Base-by-base conservation (phyloP, 1,140 invertebrate species). In the Hycleus phaleratus region DNA sequence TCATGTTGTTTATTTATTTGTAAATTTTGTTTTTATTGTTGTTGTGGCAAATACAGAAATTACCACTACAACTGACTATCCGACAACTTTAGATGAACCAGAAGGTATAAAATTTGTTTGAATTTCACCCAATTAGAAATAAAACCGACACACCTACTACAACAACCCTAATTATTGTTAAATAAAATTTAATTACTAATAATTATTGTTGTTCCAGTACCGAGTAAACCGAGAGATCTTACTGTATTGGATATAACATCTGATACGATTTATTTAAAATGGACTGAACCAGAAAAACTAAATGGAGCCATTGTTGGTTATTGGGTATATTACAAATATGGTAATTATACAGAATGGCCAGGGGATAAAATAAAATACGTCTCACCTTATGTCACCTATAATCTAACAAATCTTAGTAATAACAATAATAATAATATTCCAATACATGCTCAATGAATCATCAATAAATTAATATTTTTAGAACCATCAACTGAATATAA, bases 401-500 rank as follows among this genome's bases (percentile, higher is more conserved):
- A 76, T 52, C 70, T 85, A 52, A 78, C 76, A 58, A 75, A 82
- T 68, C 71, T 87, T 54, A 79, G 85, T 87, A 76, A 83, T 82
- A 81, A 18, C 18, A 18, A 18, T 62, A 52, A 57, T 47, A 46
- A 58, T 38, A 45, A 38, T 12, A 32, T 32, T 11, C 3, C n/a
- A 7, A 38, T 38, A 26, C 9, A 7, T 45, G 26, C 10, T 46
- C 26, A 9, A 60, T 40, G 18, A 18, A 18, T 57, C 5, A 55
- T 46, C 55, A 40, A 45, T 55, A 51, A 26, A n/a, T 56, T 10
- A 47, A 25, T 9, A 11, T 43, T 54, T 61, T 82, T 75, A 91
- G 88, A 83, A 68, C 85, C 91, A 18, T 85, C 83, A 68, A 91
- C 87, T 3, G 81, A 88, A 45, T 94, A 94, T 73, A 88, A 86